Base-by-base conservation (phyloP, 53 echinoderm and acorn worm genomes). In the Paracentrotus lividus region DNA sequence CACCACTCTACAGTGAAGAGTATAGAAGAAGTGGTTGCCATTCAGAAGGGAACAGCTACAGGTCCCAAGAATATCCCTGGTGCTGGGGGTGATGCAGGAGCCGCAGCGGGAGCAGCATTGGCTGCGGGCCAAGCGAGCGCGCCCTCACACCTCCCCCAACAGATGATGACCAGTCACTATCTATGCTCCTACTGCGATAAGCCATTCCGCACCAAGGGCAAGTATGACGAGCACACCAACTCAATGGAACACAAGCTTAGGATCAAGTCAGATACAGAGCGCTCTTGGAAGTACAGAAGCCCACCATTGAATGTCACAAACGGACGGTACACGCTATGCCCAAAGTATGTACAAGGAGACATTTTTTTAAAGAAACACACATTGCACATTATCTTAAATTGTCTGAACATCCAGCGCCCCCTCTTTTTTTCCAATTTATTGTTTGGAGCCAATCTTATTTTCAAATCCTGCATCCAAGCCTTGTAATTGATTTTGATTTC, bases 241-340 rank as follows among this genome's bases (percentile, higher is more conserved):
- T 87, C 93, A 20, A 84, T 88, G 34, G 97, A 93, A 0, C 98
- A 98, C 91, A 95, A 94, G 90, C 54, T 85, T 52, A 93, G 93
- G 58, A 94, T 98, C 85, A 98, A 97, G 96, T 94, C 97, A 0
- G 98, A 98, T 90, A 94, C 93, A 76, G 98, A 97, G 91, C 93
- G 97, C 20, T 78, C 93, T 31, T 98, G 98, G 98, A 94, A 97
- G 86, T 69, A 97, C 68, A 95, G 98, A 6, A 96, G 96, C 77
- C 96, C 97, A 24, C 98, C 98, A 34, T 90, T 93, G 86, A 94
- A 92, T 61, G 98, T 98, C 20, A 84, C 96, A 23, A 96, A 98
- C 36, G 97, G 97, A 21, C 88, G 91, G 15, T 98, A 97, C 91
- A 43, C 81, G 27, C 77, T 93, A 33, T 98, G 98, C 77, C 43